Base-by-base conservation (phyloP, 2,888 invertebrate genomes). In the Therioaphis trifolii region DNA sequence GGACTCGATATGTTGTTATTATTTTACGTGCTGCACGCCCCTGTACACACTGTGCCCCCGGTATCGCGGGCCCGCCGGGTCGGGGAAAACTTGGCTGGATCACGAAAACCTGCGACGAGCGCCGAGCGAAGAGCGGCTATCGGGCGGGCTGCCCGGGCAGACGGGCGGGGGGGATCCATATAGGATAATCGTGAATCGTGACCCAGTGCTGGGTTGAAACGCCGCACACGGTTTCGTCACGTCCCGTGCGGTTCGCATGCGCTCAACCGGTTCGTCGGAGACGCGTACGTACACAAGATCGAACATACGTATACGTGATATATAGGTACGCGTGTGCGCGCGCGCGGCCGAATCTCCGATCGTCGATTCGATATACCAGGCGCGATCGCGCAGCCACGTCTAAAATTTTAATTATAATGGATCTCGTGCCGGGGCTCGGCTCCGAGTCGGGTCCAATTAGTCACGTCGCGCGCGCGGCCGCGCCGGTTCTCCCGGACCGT, bases 151-250 rank as follows among this genome's bases (percentile, higher is more conserved):
- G 46, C 2, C 46, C 4, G 35, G 35, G 35, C 4, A 12, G 46
- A 46, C 7, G 46, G 14, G 12, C 12, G 9, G 55, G 55, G 55
- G 21, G 11, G 21, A 4, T 27, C 58, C 14, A 1, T n/a, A 9
- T 21, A 21, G 55, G 18, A 21, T 15, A 40, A 46, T 76, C 52
- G 77, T 77, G 35, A 78, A 68, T 78, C 68, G 77, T 78, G 77
- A 78, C 49, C 77, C 40, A 68, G 46, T 68, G 77, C 35, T 18
- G 35, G 18, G 55, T 9, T 21, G 9, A 55, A 52, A 72, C 49
- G n/a, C 12, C 29, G 5, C 52, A 35, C 49, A 18, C 29, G 49
- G 71, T 71, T 12, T 55, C 55, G 21, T 55, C 55, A 55, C 55
- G 55, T 55, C 21, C 55, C 15, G 55, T n/a, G 55, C 7, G 35